Base-by-base conservation (phyloP, 2,797 vertebrate species). In the Echeneis naucrates region DNA sequence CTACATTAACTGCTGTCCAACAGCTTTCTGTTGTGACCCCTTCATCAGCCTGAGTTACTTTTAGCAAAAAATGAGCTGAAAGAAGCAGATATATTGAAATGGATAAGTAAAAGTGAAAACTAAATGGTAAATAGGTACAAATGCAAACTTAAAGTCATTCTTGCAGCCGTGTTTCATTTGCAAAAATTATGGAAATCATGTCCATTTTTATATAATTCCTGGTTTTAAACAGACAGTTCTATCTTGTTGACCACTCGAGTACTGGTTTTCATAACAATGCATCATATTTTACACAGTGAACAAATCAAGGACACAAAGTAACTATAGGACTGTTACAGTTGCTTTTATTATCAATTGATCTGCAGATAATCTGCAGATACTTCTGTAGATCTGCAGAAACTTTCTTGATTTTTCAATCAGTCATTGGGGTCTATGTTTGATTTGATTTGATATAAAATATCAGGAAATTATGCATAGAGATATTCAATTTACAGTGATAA, bases 1-100 rank as follows among this genome's bases (percentile, higher is more conserved):
- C 21, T 9, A 71, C 73, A 56, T 63, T 0, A 51, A 73, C 61
- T 30, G 12, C 66, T 13, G 61, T 30, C 11, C 14, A 70, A 44
- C 62, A 19, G 23, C 33, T 59, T 77, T 8, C 12, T 19, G 5
- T 42, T 23, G 4, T n/a, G 23, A 50, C 17, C 1, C 23, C 6
- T 65, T 23, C 23, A 8, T 9, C 33, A 48, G 45, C 17, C n/a
- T 33, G 19, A 61, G 27, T 2, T 52, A 64, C 35, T 27, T 45
- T 70, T 64, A 24, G 64, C 33, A 78, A 54, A 5, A 5, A 21
- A 4, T 52, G 59, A 52, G 60, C 54, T 38, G 38, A 35, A 45
- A 24, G 8, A 64, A 74, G n/a, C 16, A 58, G 58, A 51, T 40
- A 51, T 59, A 45, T 35, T 48, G 16, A 50, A 48, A 13, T 12